A percentile compares a stretch with the other conserved stretches of the same genome.
These are phyloP conservation scores for Lochmaea crataegi DNA, from an alignment of 2,888 invertebrate species.

Conservation along the genomic window DNA sequence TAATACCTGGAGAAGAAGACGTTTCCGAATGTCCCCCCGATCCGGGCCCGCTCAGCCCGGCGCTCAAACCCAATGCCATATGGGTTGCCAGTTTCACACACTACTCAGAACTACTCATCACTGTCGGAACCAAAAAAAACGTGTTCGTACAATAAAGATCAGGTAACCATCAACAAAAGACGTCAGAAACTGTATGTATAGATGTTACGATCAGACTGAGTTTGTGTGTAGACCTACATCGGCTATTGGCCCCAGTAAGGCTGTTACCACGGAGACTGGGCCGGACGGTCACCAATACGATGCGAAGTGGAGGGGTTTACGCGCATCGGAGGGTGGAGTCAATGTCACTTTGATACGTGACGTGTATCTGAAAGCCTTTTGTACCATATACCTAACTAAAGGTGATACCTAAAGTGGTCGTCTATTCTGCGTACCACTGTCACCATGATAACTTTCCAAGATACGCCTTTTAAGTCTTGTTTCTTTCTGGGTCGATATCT, in stretches of 20 bases:
- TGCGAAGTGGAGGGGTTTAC: conserved; percentile 52
- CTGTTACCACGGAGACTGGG: conserved; percentile 63
- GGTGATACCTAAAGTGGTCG: conserved; percentile 65
- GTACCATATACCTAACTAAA: conserved; percentile 63
- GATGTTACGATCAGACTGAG: conserved; percentile 58
- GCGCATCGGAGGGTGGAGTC: conserved; percentile 52
- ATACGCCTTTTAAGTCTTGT: conserved; percentile 55
- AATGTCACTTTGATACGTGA: conserved; percentile 57
- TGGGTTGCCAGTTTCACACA: conserved; percentile 61
- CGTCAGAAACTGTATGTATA: conserved; percentile 50
- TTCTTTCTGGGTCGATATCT: conserved; percentile 49
- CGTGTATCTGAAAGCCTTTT: conserved; percentile 58
- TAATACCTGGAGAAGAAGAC: conserved; percentile 65
- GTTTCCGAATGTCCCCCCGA: conserved; percentile 64
- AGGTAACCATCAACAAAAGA: conserved; percentile 45
- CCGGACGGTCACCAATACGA: conserved; percentile 58
- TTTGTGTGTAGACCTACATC: conserved; percentile 50
- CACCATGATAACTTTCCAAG: conserved; percentile 53
- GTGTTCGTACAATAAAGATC: conserved; percentile 31
- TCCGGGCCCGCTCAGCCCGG: conserved; percentile 65
- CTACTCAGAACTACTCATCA: conserved; percentile 2
- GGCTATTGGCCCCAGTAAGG: conserved; percentile 61
- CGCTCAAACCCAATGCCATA: conserved; percentile 68
- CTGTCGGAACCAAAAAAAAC: conserved; percentile 34
- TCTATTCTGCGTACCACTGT: conserved; percentile 55